Evolutionary conservation across 1,140 invertebrate species (phyloP).

Genomic region (Acromyrmex heyeri): DNA sequence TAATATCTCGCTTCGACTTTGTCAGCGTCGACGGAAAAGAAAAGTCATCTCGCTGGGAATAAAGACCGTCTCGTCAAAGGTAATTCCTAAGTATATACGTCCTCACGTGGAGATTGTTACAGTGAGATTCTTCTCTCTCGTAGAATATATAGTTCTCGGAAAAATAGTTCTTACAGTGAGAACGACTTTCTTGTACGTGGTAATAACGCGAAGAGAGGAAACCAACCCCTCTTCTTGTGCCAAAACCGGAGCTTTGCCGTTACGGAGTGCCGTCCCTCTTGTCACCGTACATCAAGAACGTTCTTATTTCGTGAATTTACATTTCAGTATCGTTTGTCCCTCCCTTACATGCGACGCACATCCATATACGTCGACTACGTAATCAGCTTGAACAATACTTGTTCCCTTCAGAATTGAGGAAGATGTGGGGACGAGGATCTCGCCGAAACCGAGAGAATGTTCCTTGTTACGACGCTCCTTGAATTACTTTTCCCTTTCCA

Average conservation of each 20-base stretch:
- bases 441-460: neutral
- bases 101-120: neutral
- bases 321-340: neutral
- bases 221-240: neutral
- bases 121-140: neutral
- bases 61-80: neutral
- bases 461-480: conserved; percentile 5
- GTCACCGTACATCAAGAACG: neutral
- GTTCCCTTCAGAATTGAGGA: neutral
- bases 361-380: neutral
- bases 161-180: neutral
- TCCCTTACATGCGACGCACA: neutral
- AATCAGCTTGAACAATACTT: neutral
- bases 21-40: too few relatives aligned
- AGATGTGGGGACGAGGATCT: neutral
- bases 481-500: conserved; percentile 24
- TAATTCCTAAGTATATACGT: neutral
- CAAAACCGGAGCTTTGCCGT: neutral
- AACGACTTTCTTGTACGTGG: neutral
- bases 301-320: conserved; percentile 26
- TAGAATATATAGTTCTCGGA: neutral
- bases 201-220: neutral
- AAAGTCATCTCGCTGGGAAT: neutral
- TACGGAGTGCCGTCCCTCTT: neutral
- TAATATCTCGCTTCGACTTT: neutral